A percentile compares a stretch with the other conserved stretches of the same genome.
Evolutionary conservation across 2,797 vertebrate species (phyloP).

Genomic region (Psittacula derbiana): DNA sequence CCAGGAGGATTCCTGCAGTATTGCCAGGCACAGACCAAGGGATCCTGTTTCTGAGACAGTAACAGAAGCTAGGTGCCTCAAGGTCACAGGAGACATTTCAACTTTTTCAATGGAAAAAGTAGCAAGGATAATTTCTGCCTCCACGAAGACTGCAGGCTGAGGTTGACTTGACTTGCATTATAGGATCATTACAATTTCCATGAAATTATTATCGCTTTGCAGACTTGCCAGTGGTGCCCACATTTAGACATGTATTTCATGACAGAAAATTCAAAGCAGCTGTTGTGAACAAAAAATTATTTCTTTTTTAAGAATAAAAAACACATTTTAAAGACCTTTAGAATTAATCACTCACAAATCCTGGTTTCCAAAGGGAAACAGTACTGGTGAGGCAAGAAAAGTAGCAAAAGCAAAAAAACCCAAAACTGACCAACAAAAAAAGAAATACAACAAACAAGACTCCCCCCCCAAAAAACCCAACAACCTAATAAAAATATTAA

Average conservation of each 20-base stretch:
- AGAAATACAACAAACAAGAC: not conserved
- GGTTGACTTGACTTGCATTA: not conserved
- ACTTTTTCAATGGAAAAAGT: not conserved
- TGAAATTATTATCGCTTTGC: not conserved
- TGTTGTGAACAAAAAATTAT: not conserved
- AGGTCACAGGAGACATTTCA: not conserved
- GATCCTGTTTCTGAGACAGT: not conserved
- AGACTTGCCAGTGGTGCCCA: not conserved
- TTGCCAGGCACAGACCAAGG: not conserved
- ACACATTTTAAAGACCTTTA: not conserved
- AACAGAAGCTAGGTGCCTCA: not conserved
- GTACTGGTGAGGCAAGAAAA: not conserved
- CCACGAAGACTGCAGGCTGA: not conserved
- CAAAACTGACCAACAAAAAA: not conserved
- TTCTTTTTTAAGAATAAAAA: not conserved
- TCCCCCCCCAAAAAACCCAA: rapidly evolving
- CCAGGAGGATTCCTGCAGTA: not conserved
- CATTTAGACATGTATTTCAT: not conserved
- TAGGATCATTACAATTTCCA: not conserved
- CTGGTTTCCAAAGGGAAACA: not conserved
- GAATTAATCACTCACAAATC: not conserved
- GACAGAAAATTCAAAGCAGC: not conserved
- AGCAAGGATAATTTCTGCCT: not conserved
- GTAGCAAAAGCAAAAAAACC: not conserved
- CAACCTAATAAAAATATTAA: conserved; percentile 12